Evolutionary conservation across 2,113 vertebrate genomes (phyloP), one percentile per base, ranked within the genome.

Genomic region (Silurus meridionalis): DNA sequence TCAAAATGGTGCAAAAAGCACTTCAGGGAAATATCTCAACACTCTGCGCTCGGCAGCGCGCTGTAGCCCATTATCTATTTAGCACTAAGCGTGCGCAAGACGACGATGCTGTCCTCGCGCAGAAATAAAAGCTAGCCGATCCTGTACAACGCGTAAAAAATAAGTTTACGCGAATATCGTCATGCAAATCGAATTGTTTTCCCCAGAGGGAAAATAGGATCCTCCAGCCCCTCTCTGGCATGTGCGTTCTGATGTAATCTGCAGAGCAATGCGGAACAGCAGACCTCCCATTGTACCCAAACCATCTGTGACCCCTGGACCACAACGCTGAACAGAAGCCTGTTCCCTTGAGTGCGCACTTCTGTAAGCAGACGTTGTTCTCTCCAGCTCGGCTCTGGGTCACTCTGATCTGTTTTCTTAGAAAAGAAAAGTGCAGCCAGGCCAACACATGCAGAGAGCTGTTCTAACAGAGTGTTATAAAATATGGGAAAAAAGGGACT

Each of bases 201-300:
- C 82, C 77, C 82, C 25, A 55, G 78, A 80, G 77, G 82, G 63
- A 61, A 88, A 82, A 80, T 71, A 83, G 84, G 87, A 81, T 80
- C 81, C 84, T 85, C 55, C 87, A 88, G 77, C 77, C 87, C 86
- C 58, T 84, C 79, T 88, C 84, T 90, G 89, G 81, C 85, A 88
- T 88, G 84, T 78, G 21, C n/a, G 48, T 86, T 75, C 84, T 82
- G 89, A 86, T 89, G 52, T 87, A 89, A 89, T 88, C 89, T 89
- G 84, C 79, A 85, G 55, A 83, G 79, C 50, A 57, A 53, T 28
- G 25, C 37, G 63, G 58, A 89, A 80, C 88, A 80, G 46, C 63
- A 48, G 71, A 72, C 64, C 66, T 83, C 66, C n/a, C 48, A 80
- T 52, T 82, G 71, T 25, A 77, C 48, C 82, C 57, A 75, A 77